These are phyloP conservation scores for Chelon labrosus DNA, from an alignment of 2,797 vertebrate genomes.

Conservation along the genomic window DNA sequence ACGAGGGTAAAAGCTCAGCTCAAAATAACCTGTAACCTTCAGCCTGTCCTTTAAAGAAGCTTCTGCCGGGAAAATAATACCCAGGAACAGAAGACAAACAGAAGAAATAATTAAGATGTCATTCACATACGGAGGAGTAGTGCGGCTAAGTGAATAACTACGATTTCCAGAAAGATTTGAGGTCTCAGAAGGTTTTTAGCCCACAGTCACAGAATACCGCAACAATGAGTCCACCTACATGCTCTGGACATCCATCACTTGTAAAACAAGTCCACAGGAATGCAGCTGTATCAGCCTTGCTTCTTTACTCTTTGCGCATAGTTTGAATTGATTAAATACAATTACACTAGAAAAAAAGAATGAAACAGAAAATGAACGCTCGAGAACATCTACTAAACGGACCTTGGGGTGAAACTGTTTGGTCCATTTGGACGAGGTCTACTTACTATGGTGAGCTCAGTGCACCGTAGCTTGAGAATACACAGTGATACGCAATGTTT, in stretches of 20 bases:
- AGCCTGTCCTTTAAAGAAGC: slow-evolving; percentile 3
- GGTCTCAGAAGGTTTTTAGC: neutral
- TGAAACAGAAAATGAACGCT: no score
- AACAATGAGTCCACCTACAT: neutral
- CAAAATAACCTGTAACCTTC: neutral
- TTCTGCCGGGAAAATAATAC: slow-evolving; percentile 11
- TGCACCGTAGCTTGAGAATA: no score
- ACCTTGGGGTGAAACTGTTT: neutral
- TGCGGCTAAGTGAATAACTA: neutral
- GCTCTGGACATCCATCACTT: neutral
- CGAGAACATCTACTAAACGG: no score
- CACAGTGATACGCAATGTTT: neutral
- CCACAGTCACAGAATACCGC: neutral
- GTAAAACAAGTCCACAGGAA: neutral
- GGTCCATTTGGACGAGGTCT: neutral
- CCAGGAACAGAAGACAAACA: neutral
- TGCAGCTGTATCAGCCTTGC: neutral
- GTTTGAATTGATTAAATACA: neutral
- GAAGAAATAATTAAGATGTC: neutral
- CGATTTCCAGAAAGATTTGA: neutral
- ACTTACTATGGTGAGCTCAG: no score
- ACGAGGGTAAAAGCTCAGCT: neutral
- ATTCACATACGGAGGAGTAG: neutral
- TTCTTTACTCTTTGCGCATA: no score
- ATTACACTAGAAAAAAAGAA: neutral